A percentile compares a stretch with the other conserved stretches of the same genome.
These are phyloP conservation scores for Menura novaehollandiae DNA, from an alignment of 2,113 vertebrate species.

Conservation along the genomic window DNA sequence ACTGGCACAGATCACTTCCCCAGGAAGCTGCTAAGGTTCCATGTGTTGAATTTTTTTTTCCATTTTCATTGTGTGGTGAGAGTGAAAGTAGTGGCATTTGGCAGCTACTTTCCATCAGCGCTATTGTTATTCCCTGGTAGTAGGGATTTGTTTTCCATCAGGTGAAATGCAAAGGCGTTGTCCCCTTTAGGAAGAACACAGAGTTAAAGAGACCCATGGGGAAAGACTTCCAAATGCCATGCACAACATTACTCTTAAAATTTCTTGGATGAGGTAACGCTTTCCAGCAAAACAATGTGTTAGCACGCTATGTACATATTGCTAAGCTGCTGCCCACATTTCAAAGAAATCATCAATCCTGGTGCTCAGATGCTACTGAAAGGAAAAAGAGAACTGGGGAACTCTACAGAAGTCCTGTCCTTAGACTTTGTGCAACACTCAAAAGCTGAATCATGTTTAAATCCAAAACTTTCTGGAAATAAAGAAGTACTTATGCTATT, in stretches of 20 bases:
- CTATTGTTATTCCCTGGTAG: conserved; percentile 5
- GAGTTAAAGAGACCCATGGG: background rate
- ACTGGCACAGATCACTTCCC: conserved; percentile 22
- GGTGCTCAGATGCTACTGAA: background rate
- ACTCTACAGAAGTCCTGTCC: background rate
- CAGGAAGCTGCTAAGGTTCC: conserved; percentile 20
- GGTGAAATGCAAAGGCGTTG: background rate
- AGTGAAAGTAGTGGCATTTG: conserved; percentile 30
- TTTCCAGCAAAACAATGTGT: background rate
- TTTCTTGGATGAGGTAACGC: background rate
- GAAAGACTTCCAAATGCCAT: background rate
- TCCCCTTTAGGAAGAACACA: background rate
- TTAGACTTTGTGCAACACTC: background rate
- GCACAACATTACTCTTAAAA: background rate
- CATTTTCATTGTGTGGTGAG: background rate
- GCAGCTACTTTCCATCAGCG: background rate
- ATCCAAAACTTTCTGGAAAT: background rate
- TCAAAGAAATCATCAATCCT: background rate
- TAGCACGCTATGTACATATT: background rate
- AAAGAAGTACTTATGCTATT: background rate
- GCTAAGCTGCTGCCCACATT: background rate
- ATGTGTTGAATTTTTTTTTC: background rate
- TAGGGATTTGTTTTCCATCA: conserved; percentile 4
- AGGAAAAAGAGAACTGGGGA: background rate
- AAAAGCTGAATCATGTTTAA: background rate